Evolutionary conservation across 2,797 vertebrate species (phyloP).

Genomic region (Manis crassicaudata): DNA sequence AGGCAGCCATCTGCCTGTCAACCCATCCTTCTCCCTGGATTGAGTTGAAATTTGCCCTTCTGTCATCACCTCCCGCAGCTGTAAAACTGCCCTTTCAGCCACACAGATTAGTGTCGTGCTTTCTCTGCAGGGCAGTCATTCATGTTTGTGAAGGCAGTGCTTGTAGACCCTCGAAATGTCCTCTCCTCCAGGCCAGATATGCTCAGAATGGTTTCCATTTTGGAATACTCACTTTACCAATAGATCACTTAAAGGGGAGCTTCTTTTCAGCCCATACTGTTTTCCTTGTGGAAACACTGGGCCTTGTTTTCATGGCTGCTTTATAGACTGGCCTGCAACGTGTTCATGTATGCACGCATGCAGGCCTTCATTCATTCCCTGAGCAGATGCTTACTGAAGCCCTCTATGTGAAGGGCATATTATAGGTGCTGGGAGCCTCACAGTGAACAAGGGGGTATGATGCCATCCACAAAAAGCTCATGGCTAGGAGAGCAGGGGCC

Average conservation of each 20-base stretch:
- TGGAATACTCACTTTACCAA: neutral
- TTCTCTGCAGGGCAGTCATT: no score
- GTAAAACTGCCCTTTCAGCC: neutral
- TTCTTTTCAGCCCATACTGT: neutral
- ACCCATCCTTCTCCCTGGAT: neutral
- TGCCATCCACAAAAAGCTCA: neutral
- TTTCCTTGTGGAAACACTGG: neutral
- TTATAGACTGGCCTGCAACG: neutral
- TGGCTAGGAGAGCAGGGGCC: neutral
- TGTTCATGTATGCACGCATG: neutral
- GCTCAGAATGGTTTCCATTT: neutral
- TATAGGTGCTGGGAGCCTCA: neutral
- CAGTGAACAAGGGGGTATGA: neutral
- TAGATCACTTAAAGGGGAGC: neutral
- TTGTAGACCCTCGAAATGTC: neutral
- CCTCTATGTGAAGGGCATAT: neutral
- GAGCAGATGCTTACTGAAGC: neutral
- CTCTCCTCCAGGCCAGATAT: neutral
- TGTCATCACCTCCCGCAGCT: accelerated
- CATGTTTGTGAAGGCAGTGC: neutral
- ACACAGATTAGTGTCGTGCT: neutral
- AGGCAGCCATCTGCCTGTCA: neutral
- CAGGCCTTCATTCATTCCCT: neutral
- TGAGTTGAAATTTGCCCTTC: neutral
- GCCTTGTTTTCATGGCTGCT: neutral